phyloP scores from a whole-genome alignment of 2,888 invertebrate species.

The Drosophila acutilabella region DNA sequence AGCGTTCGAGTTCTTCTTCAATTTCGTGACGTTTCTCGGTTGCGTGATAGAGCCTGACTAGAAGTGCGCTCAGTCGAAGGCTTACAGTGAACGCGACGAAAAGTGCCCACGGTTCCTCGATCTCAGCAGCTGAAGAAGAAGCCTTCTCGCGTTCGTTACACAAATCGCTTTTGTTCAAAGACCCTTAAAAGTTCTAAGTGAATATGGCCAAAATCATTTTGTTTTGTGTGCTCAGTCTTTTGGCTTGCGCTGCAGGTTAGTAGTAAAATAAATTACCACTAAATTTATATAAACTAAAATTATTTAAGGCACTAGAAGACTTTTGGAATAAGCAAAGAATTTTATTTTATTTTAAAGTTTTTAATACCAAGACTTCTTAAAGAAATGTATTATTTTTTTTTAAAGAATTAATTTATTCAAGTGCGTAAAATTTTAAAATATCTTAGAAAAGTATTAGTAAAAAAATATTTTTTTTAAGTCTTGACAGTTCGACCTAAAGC shows the following conservation, averaged over 20 bases:
- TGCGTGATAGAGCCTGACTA: constrained; percentile 67
- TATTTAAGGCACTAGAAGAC: too few relatives aligned
- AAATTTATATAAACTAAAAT: neutral
- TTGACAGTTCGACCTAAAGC: too few relatives aligned
- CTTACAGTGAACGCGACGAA: constrained; percentile 80
- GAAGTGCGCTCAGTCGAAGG: constrained; percentile 73
- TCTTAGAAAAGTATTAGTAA: too few relatives aligned
- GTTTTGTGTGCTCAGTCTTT: constrained; percentile 77
- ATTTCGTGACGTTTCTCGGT: constrained; percentile 72
- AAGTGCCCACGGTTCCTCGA: constrained; percentile 69
- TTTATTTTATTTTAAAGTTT: too few relatives aligned
- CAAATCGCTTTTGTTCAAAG: constrained; percentile 35
- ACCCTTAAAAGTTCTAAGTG: constrained; percentile 33
- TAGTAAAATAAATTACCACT: constrained; percentile 31
- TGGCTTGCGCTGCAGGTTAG: constrained; percentile 82
- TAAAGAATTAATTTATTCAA: too few relatives aligned
- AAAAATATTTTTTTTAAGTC: too few relatives aligned
- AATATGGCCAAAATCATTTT: constrained; percentile 81
- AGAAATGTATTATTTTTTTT: too few relatives aligned
- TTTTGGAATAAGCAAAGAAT: too few relatives aligned
- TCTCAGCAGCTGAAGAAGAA: constrained; percentile 27
- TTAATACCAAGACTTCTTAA: too few relatives aligned
- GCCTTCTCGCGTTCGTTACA: constrained; percentile 45
- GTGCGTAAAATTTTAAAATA: too few relatives aligned
- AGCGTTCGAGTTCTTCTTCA: constrained; percentile 53